phyloP scores from a whole-genome alignment of 2,797 vertebrate species.

The Hydrophis major region DNA sequence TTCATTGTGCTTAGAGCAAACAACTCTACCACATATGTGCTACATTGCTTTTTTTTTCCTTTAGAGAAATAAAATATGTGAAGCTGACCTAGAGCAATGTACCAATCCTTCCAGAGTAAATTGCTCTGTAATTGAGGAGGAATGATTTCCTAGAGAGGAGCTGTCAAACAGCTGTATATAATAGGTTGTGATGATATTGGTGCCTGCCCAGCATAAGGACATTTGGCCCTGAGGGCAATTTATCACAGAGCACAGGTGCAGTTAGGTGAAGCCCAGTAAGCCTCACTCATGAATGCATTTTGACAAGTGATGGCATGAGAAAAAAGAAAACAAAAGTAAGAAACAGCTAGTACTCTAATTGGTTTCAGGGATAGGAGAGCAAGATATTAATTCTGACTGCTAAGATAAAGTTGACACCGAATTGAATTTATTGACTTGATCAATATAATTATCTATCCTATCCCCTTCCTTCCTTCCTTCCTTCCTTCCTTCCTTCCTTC shows the following conservation, averaged over 20 bases:
- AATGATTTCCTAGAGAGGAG: slow-evolving; percentile 10
- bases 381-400: not conserved
- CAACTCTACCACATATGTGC: not conserved
- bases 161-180: not conserved
- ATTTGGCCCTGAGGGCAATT: not conserved
- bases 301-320: not conserved
- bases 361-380: not conserved
- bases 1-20: not conserved
- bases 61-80: slow-evolving; percentile 3
- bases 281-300: not conserved
- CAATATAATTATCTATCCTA: not conserved
- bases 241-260: not conserved
- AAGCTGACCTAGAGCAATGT: slow-evolving; percentile 3
- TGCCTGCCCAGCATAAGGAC: not conserved
- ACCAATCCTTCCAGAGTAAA: slow-evolving; percentile 5
- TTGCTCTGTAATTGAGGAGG: slow-evolving; percentile 4
- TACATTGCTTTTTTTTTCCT: not conserved
- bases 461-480: not conserved
- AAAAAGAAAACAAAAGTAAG: not conserved
- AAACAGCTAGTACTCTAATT: not conserved
- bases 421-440: not conserved
- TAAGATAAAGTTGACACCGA: not conserved
- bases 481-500: not conserved
- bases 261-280: not conserved
- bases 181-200: not conserved